Evolutionary conservation across 2,113 vertebrate genomes (phyloP).

Genomic region (Canis aureus): DNA sequence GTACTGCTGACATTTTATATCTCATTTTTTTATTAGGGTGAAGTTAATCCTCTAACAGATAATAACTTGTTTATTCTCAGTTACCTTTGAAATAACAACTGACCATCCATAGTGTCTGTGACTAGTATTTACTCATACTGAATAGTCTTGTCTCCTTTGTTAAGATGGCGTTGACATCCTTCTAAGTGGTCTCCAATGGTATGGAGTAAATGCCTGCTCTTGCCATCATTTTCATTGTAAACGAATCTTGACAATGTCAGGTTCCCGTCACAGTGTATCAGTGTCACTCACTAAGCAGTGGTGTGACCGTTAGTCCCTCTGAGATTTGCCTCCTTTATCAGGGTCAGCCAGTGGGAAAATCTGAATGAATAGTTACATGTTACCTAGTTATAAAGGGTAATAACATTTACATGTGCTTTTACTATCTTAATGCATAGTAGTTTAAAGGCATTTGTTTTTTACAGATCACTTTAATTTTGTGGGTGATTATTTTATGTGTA

Average conservation of each 20-base stretch:
- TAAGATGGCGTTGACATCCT: constrained; percentile 47
- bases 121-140: constrained; percentile 28
- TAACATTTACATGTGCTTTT: constrained; percentile 55
- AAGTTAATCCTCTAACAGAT: not conserved
- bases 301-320: constrained; percentile 69
- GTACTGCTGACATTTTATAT: not conserved
- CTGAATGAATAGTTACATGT: constrained; percentile 72
- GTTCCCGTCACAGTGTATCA: constrained; percentile 77
- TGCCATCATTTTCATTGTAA: constrained; percentile 81
- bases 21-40: not conserved
- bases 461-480: not conserved
- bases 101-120: not conserved
- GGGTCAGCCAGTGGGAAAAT: constrained; percentile 75
- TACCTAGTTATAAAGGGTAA: constrained; percentile 61
- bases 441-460: not conserved
- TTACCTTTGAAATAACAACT: not conserved
- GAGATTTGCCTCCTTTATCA: constrained; percentile 81
- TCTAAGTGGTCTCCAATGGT: constrained; percentile 81
- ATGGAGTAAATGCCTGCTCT: constrained; percentile 65
- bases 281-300: constrained; percentile 80
- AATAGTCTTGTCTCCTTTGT: not conserved
- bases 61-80: not conserved
- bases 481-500: not conserved
- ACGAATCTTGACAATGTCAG: constrained; percentile 81
- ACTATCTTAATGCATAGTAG: not conserved